Evolutionary conservation across 2,888 invertebrate species (phyloP).

Genomic region (Aporophyla lueneburgensis): DNA sequence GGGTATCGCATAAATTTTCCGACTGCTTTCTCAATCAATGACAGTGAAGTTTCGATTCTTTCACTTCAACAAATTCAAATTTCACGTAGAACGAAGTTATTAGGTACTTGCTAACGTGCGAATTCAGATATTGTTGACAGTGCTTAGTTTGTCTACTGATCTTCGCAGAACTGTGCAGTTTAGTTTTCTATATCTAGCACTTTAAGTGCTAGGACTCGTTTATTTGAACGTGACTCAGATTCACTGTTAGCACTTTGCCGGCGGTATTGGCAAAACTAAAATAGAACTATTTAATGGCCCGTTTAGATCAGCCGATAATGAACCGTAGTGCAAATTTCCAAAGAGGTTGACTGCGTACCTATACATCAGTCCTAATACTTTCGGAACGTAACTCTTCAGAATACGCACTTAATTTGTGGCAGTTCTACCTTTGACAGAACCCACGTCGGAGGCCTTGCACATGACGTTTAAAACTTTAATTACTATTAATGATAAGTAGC

Average conservation of each 20-base stretch:
- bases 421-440: slow-evolving; percentile 27
- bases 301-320: slow-evolving; percentile 25
- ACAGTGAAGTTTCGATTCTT: slow-evolving; percentile 74
- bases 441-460: slow-evolving; percentile 13
- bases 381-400: neutral
- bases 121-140: slow-evolving; percentile 52
- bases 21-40: slow-evolving; percentile 74
- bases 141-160: slow-evolving; percentile 37
- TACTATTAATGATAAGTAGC: slow-evolving; percentile 7
- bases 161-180: slow-evolving; percentile 37
- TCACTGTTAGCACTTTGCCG: slow-evolving; percentile 48
- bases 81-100: slow-evolving; percentile 41
- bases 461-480: slow-evolving; percentile 13
- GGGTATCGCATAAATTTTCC: slow-evolving; percentile 71
- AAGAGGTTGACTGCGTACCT: neutral
- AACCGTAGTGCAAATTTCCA: neutral
- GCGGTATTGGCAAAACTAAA: slow-evolving; percentile 48
- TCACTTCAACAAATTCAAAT: slow-evolving; percentile 63
- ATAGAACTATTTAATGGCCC: slow-evolving; percentile 42
- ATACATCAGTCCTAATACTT: neutral
- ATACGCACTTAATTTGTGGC: slow-evolving; percentile 17
- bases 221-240: slow-evolving; percentile 53
- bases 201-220: slow-evolving; percentile 38
- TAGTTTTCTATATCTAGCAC: slow-evolving; percentile 46
- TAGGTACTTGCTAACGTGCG: slow-evolving; percentile 34